phyloP scores from a whole-genome alignment of 2,113 vertebrate species.

The Xiphophorus hellerii region DNA sequence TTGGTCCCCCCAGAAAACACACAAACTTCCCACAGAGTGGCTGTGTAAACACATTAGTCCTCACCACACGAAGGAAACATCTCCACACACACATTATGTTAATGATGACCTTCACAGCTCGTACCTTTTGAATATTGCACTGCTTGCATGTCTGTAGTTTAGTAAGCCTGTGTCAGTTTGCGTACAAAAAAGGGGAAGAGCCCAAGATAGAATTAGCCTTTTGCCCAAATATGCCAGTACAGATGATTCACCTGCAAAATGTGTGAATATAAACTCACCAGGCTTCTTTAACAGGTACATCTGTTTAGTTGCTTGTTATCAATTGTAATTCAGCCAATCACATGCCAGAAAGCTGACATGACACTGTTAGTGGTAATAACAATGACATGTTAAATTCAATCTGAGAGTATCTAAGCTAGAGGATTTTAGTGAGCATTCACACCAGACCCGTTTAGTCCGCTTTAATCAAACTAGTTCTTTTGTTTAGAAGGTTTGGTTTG shows the following conservation, averaged over 20 bases:
- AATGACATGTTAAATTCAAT: not conserved
- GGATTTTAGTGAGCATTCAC: not conserved
- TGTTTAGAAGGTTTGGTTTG: too few relatives aligned
- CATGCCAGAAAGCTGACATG: not conserved
- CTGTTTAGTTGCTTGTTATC: not conserved
- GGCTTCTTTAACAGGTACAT: not conserved
- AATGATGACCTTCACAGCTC: constrained; percentile 67
- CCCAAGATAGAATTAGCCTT: constrained; percentile 4
- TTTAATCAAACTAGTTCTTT: too few relatives aligned
- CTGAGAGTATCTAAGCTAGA: not conserved
- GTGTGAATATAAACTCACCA: accelerated
- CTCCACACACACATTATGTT: constrained; percentile 51
- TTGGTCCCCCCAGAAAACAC: not conserved
- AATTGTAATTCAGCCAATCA: not conserved
- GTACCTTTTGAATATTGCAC: constrained; percentile 44
- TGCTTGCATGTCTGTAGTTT: constrained; percentile 28
- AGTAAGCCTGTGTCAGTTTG: constrained; percentile 5
- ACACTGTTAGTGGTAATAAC: not conserved
- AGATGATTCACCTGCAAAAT: not conserved
- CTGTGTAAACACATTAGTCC: constrained; percentile 13
- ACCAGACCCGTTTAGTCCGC: too few relatives aligned
- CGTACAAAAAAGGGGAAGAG: constrained; percentile 3
- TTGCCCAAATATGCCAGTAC: constrained; percentile 10
- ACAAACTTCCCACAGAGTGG: not conserved
- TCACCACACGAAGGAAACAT: constrained; percentile 9